Evolutionary conservation across 1,140 invertebrate genomes (phyloP).

Genomic region (Ips nitidus): DNA sequence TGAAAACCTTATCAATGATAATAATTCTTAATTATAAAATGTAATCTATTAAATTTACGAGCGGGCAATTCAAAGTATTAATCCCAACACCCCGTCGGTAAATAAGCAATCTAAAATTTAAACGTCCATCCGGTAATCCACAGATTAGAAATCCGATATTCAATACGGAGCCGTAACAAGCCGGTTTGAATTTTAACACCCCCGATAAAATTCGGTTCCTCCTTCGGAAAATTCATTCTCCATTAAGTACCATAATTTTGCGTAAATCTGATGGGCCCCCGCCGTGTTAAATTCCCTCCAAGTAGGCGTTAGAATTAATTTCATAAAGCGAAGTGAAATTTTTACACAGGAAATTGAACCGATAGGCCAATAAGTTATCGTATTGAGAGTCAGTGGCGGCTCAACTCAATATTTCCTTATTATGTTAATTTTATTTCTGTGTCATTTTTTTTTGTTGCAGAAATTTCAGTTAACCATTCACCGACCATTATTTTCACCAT

Average conservation of each 20-base stretch:
- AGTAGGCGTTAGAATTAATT: conserved; percentile 40
- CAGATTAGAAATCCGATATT: conserved; percentile 20
- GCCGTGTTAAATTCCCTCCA: conserved; percentile 21
- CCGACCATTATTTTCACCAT: too few relatives aligned
- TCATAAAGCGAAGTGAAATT: conserved; percentile 32
- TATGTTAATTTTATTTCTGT: too few relatives aligned
- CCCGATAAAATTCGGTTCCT: conserved; percentile 11
- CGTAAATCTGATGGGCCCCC: conserved; percentile 27
- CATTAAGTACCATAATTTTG: conserved; percentile 30
- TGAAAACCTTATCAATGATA: too few relatives aligned
- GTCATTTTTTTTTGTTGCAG: too few relatives aligned
- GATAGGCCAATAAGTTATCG: conserved; percentile 33
- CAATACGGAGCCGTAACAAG: conserved; percentile 22
- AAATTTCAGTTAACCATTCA: too few relatives aligned
- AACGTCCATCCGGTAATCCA: conserved; percentile 8
- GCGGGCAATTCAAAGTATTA: too few relatives aligned
- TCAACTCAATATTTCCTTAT: too few relatives aligned
- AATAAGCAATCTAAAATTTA: conserved; percentile 16
- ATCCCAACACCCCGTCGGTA: background rate
- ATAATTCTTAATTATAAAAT: too few relatives aligned
- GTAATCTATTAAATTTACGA: too few relatives aligned
- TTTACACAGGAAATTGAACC: conserved; percentile 33
- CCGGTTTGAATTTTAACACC: conserved; percentile 24
- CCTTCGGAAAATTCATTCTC: conserved; percentile 29
- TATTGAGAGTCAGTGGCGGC: conserved; percentile 4